Evolutionary conservation across 92 coral and sea anemone genomes (phyloP).

Genomic region (Zoanthus gigantus): DNA sequence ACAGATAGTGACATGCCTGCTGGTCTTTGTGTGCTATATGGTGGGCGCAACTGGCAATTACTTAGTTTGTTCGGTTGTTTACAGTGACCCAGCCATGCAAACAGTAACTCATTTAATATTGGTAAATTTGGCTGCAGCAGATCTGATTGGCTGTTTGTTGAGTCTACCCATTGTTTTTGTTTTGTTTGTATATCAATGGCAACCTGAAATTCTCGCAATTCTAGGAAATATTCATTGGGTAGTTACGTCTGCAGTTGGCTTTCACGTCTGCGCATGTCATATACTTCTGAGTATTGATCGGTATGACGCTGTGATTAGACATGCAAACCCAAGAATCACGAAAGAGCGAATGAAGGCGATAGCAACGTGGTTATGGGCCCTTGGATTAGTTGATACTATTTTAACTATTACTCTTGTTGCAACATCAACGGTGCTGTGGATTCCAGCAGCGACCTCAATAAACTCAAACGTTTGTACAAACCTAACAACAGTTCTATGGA

Average conservation of each 20-base stretch:
- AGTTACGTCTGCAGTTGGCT: not conserved
- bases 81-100: conserved; percentile 17
- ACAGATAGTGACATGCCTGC: conserved; percentile 1
- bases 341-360: conserved; percentile 36
- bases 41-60: not conserved
- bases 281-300: conserved; percentile 21
- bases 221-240: conserved; percentile 32
- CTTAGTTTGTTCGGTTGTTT: conserved; percentile 14
- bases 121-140: conserved; percentile 16
- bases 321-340: conserved; percentile 8
- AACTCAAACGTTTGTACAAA: not conserved
- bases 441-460: not conserved
- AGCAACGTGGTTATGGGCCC: not conserved
- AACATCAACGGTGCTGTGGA: conserved; percentile 27
- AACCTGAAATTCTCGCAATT: not conserved
- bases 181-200: conserved; percentile 23
- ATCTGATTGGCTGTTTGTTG: conserved; percentile 6
- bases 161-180: conserved; percentile 14
- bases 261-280: conserved; percentile 28
- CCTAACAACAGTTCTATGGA: not conserved
- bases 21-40: not conserved
- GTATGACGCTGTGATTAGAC: conserved; percentile 25
- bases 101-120: conserved; percentile 6
- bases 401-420: conserved; percentile 14
- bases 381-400: not conserved